Evolutionary conservation across 37 sponge, comb jelly and placozoan species (phyloP), one percentile per base, ranked within the genome.

Genomic region (Beroe ovata): DNA sequence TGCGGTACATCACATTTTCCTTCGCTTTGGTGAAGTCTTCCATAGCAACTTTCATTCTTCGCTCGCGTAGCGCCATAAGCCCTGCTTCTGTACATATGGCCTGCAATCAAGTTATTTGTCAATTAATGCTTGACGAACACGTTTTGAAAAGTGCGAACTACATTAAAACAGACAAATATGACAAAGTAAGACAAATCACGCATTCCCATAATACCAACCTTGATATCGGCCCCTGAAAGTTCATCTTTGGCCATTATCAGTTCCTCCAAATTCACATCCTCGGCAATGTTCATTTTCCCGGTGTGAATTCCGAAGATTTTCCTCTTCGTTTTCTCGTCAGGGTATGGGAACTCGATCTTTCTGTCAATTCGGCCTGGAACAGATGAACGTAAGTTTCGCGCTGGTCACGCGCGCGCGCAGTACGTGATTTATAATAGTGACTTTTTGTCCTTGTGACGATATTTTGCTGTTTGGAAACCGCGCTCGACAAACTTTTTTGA

Each of bases 341-440:
- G 99, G 0, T 96, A 88, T n/a, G 99, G 99, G 81, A 97, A 97
- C 81, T 97, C 99, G 23, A 97, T 97, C 88, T 97, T 97, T 22
- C 99, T 89, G 63, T 97, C 99, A 90, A 97, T 97, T 36, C 99
- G 95, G 29, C 98, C 98, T 97, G 38, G 18, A 71, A 30, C 2
- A n/a, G n/a, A n/a, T n/a, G n/a, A n/a, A n/a, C n/a, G n/a, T n/a
- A n/a, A n/a, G n/a, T n/a, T n/a, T n/a, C n/a, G n/a, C n/a, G n/a
- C n/a, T n/a, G n/a, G n/a, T n/a, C n/a, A n/a, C n/a, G n/a, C 54
- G 54, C 54, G 54, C 54, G 54, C 54, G 54, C 54, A 11, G 54
- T 47, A 47, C 54, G 54, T 47, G 54, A 6, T 47, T n/a, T n/a
- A n/a, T n/a, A n/a, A n/a, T n/a, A n/a, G n/a, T n/a, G n/a, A n/a